phyloP scores from a whole-genome alignment of 2,113 vertebrate genomes.

The Callipepla californica region DNA sequence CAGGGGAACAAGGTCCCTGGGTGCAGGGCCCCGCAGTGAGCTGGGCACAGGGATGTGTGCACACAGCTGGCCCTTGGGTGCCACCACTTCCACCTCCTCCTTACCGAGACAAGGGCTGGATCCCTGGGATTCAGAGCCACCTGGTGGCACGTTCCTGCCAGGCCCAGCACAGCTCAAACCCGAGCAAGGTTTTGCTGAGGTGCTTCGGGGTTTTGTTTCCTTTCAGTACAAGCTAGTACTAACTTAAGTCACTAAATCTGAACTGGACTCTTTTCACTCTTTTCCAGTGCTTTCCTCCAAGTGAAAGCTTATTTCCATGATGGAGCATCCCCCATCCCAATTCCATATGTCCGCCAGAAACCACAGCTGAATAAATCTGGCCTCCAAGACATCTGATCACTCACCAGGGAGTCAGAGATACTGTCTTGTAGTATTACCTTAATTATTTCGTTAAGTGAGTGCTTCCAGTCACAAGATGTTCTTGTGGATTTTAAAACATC shows the following conservation, averaged over 20 bases:
- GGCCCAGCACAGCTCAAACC: not conserved
- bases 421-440: constrained; percentile 40
- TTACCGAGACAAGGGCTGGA: not conserved
- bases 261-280: constrained; percentile 15
- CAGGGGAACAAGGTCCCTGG: not conserved
- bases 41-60: rapidly evolving
- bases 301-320: constrained; percentile 17
- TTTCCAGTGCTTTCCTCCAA: constrained; percentile 32
- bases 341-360: constrained; percentile 13
- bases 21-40: not conserved
- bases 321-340: not conserved
- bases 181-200: not conserved
- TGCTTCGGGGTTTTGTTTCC: not conserved
- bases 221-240: not conserved
- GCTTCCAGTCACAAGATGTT: constrained; percentile 33
- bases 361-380: constrained; percentile 54
- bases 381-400: not conserved
- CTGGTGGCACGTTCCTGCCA: constrained; percentile 46
- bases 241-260: not conserved
- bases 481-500: constrained; percentile 38
- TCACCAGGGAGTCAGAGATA: not conserved
- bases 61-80: not conserved
- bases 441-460: constrained; percentile 52
- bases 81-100: not conserved
- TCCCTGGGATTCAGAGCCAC: constrained; percentile 57